phyloP scores from a whole-genome alignment of 2,888 invertebrate species.

The Drosophila macrospina region DNA sequence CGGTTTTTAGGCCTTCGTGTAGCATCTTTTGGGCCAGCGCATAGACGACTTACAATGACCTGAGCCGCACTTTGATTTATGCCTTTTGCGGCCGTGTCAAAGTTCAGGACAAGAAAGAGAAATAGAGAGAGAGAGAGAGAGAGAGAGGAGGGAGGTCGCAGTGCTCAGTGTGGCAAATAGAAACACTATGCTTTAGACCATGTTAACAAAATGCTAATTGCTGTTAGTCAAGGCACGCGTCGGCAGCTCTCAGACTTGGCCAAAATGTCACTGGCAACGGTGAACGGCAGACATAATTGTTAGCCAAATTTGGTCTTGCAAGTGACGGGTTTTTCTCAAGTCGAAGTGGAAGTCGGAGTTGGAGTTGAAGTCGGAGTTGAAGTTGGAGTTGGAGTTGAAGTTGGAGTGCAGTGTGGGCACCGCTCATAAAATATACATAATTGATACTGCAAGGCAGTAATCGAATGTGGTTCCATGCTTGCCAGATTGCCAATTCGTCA shows the following conservation, averaged over 20 bases:
- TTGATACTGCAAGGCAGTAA: slow-evolving; percentile 58
- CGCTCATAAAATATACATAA: slow-evolving; percentile 69
- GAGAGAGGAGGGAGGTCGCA: background rate
- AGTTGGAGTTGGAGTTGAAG: background rate
- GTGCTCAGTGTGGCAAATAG: background rate
- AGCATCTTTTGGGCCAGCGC: slow-evolving; percentile 53
- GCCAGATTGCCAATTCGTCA: slow-evolving; percentile 11
- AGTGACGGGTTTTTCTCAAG: slow-evolving; percentile 56
- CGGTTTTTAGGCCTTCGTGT: slow-evolving; percentile 33
- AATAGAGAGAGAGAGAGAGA: background rate
- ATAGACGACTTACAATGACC: slow-evolving; percentile 55
- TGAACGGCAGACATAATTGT: slow-evolving; percentile 55
- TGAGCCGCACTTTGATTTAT: slow-evolving; percentile 63
- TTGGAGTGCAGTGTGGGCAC: slow-evolving; percentile 28
- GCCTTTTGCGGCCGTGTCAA: slow-evolving; percentile 60
- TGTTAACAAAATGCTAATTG: slow-evolving; percentile 71
- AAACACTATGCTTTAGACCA: slow-evolving; percentile 19
- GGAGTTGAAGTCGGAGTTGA: background rate
- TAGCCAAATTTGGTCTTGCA: slow-evolving; percentile 68
- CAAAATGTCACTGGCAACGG: slow-evolving; percentile 70
- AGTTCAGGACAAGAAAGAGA: slow-evolving; percentile 57
- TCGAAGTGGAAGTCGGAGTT: slow-evolving; percentile 1
- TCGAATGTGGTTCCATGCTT: slow-evolving; percentile 41
- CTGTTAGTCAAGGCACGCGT: slow-evolving; percentile 64
- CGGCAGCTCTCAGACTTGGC: slow-evolving; percentile 38